Percentiles rank a stretch among this genome's conserved stretches.
Evolutionary conservation across 2,888 invertebrate genomes (phyloP).

Genomic region (Cinara cedri): DNA sequence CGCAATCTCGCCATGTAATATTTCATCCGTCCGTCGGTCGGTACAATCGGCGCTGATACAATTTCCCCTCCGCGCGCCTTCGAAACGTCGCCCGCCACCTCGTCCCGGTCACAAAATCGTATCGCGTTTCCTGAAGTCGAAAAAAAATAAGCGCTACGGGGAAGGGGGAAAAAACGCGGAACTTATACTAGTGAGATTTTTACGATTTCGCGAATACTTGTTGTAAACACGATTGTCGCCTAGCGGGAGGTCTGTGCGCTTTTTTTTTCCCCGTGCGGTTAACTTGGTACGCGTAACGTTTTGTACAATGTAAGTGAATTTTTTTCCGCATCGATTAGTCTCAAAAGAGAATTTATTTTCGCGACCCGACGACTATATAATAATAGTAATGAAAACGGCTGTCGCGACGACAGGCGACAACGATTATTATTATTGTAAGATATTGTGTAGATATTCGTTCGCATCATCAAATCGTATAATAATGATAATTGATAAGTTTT

Average conservation of each 20-base stretch:
- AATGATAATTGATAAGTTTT: neutral
- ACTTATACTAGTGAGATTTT: neutral
- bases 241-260: neutral
- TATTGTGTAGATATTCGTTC: slow-evolving; percentile 7
- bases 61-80: slow-evolving; percentile 17
- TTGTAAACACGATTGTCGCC: neutral
- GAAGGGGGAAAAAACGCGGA: neutral
- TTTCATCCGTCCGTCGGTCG: too few relatives aligned
- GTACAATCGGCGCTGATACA: too few relatives aligned
- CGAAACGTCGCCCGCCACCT: slow-evolving; percentile 31
- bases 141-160: slow-evolving; percentile 4
- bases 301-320: too few relatives aligned
- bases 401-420: neutral
- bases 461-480: neutral
- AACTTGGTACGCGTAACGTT: too few relatives aligned
- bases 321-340: neutral
- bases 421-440: neutral
- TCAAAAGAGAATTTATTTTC: too few relatives aligned
- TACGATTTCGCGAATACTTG: slow-evolving; percentile 7
- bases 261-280: too few relatives aligned
- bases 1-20: slow-evolving; percentile 1
- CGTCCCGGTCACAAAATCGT: slow-evolving; percentile 22
- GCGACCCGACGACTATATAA: neutral
- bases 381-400: neutral
- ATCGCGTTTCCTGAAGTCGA: slow-evolving; percentile 18